These are phyloP conservation scores for Equus quagga DNA, from an alignment of 2,113 vertebrate genomes.

Conservation along the genomic window DNA sequence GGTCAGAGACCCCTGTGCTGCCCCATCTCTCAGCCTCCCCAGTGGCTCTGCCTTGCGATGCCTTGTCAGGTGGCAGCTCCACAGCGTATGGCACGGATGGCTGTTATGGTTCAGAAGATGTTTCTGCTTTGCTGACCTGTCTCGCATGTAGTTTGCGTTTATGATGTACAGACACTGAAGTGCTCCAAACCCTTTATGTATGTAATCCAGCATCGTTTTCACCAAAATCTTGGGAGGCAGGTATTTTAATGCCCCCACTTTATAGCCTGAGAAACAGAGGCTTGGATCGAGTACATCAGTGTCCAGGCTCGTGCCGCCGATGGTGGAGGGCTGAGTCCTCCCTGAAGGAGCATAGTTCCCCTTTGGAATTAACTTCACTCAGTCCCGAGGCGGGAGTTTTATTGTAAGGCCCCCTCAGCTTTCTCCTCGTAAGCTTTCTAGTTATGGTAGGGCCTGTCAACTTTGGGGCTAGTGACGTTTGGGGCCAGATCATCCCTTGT, in stretches of 20 bases:
- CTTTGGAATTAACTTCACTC: background rate
- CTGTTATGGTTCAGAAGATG: fast-evolving
- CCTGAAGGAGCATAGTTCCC: background rate
- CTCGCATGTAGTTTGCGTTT: background rate
- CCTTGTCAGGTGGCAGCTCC: background rate
- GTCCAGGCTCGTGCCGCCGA: fast-evolving
- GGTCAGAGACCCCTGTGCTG: background rate
- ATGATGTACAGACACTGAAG: fast-evolving
- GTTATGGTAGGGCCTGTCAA: background rate
- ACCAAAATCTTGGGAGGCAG: background rate
- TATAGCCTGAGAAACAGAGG: background rate
- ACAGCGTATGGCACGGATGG: fast-evolving
- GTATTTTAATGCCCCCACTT: background rate
- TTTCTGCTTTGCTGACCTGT: background rate
- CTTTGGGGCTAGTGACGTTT: background rate
- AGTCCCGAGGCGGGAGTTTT: background rate
- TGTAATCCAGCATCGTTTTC: background rate
- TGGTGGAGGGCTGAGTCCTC: background rate
- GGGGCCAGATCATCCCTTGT: background rate
- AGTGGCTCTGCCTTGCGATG: background rate
- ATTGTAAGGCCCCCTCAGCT: background rate
- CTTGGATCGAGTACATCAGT: background rate
- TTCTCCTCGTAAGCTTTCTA: background rate
- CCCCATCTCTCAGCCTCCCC: background rate
- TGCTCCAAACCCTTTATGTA: background rate